Conservation (phyloP, 2,113 vertebrate species). For the Dipodomys merriami region DNA sequence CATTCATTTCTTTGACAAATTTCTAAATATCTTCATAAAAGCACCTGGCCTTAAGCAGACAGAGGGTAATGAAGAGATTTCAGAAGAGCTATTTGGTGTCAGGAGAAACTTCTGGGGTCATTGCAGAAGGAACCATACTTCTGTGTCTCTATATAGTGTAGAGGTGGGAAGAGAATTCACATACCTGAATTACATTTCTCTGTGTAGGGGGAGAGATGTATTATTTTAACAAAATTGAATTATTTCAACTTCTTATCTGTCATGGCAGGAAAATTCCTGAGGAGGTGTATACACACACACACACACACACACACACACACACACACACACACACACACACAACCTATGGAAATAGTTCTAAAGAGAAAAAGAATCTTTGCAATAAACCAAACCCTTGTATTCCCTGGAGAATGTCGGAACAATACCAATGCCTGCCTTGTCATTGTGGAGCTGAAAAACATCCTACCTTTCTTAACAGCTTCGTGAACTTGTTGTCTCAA, state of each 20-base stretch:
- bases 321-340: not conserved
- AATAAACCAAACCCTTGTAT: slow-evolving; percentile 47
- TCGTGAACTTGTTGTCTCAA: slow-evolving; percentile 73
- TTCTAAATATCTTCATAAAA: slow-evolving; percentile 7
- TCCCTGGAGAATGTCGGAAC: slow-evolving; percentile 70
- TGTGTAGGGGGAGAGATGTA: not conserved
- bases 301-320: too few species aligned
- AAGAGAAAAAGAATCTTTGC: slow-evolving; percentile 35
- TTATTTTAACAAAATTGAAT: slow-evolving; percentile 7
- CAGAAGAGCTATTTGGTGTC: not conserved
- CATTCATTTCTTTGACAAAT: slow-evolving; percentile 9
- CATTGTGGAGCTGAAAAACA: slow-evolving; percentile 68
- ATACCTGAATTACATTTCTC: not conserved
- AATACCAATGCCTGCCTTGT: slow-evolving; percentile 62
- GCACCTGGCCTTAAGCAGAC: not conserved
- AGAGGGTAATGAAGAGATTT: not conserved
- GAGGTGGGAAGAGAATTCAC: too few species aligned
- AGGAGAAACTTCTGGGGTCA: not conserved
- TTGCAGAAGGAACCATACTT: not conserved
- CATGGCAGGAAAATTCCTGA: slow-evolving; percentile 1
- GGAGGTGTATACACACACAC: not conserved
- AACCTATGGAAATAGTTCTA: not conserved
- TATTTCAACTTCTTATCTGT: not conserved
- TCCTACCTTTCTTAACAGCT: slow-evolving; percentile 74
- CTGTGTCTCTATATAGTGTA: not conserved